Base-by-base conservation (phyloP, 2,113 vertebrate species). In the Larimichthys crocea region DNA sequence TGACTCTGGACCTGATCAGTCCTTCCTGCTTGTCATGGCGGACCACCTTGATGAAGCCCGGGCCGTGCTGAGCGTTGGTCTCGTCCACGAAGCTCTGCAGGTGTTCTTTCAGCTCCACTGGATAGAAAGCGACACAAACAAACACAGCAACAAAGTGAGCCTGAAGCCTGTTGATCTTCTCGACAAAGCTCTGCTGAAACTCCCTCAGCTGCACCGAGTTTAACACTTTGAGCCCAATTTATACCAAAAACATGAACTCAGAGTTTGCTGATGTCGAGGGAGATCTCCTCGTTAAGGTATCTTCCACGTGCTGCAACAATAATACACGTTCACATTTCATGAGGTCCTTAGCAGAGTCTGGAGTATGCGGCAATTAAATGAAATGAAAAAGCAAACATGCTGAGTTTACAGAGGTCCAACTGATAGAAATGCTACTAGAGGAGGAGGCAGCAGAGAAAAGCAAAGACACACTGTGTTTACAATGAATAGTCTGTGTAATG, bases 31-130 rank as follows among this genome's bases (percentile, higher is more conserved):
- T 96, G 83, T 88, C 93, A 76, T 99, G 98, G 4, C 95, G 95
- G 60, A 99, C 96, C 2, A 99, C 83, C 91, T 99, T 99, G 88
- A 99, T 96, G 93, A 99, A 98, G 0, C 94, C 96, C 0, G 96
- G 95, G 68, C 94, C 86, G 7, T 87, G 96, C 77, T 79, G 96
- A 40, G 84, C 49, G 0, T 99, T 99, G 64, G 95, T 95, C 68
- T 97, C 97, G 1, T 97, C 95, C 56, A 99, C 97, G 0, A 97
- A 96, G 49, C 95, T 95, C 4, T 93, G 94, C 62, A 99, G 93
- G 52, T 97, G 97, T 87, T 97, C 96, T 93, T 97, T 97, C 59
- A 99, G 95, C 66, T 99, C 98, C 89, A 95, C 98, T 99, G 87
- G 12, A 69, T 5, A 82, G 10, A 90, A 0, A 77, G 1, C 1